Conservation (phyloP, 2,797 vertebrate species). For the Spinus olivaceus region DNA sequence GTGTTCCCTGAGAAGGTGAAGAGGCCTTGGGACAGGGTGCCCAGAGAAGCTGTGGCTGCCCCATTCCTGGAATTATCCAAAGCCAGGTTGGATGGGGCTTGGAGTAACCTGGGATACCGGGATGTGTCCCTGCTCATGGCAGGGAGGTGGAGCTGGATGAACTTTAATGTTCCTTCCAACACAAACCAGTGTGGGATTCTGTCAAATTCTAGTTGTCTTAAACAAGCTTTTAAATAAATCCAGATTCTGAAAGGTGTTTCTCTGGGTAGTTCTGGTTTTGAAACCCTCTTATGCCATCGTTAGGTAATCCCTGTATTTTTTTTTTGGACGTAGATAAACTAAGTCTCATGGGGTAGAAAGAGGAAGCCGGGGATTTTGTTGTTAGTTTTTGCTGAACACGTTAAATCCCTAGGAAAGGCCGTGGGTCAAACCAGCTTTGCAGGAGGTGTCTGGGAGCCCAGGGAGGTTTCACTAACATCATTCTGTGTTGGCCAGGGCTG, state of each 20-base stretch:
- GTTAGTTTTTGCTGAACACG: not conserved
- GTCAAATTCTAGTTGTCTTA: accelerated
- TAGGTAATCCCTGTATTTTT: not conserved
- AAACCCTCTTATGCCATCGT: not conserved
- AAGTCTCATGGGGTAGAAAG: not conserved
- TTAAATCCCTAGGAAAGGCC: not conserved
- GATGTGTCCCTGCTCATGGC: not conserved
- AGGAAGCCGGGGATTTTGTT: not conserved
- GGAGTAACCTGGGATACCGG: accelerated
- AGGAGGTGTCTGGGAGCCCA: not conserved
- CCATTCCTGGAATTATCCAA: not conserved
- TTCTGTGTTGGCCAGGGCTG: constrained; percentile 54
- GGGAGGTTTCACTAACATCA: not conserved
- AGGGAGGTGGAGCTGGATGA: not conserved
- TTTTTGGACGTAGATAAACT: not conserved
- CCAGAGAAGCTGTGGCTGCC: not conserved
- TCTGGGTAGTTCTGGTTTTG: not conserved
- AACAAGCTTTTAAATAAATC: not conserved
- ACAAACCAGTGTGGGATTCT: not conserved
- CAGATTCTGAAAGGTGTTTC: not conserved
- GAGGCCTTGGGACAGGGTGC: not conserved
- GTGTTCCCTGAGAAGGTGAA: not conserved
- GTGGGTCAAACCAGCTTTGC: not conserved
- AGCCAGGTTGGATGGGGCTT: not conserved
- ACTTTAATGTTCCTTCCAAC: not conserved